Percentiles rank a stretch among this genome's conserved stretches.
These are phyloP conservation scores for Macrosiphum euphorbiae DNA, from an alignment of 2,888 invertebrate species.

Conservation along the genomic window DNA sequence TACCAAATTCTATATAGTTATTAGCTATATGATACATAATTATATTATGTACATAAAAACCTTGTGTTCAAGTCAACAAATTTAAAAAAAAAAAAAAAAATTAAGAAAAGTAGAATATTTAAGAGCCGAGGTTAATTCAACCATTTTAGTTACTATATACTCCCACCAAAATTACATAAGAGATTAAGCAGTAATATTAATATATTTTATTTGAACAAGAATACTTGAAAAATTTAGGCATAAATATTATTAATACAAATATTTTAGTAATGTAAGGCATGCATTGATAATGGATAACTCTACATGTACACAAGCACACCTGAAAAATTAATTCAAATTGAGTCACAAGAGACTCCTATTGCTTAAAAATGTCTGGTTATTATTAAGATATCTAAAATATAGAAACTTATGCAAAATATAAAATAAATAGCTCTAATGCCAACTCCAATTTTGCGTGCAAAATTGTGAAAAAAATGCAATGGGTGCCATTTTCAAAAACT, in stretches of 20 bases:
- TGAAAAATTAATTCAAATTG: conserved; percentile 1
- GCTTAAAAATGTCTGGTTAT: not conserved
- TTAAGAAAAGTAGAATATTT: not conserved
- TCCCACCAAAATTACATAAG: conserved; percentile 48
- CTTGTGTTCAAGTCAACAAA: not conserved
- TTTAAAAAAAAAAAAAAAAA: not conserved
- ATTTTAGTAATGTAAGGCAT: conserved; percentile 28
- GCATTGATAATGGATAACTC: conserved; percentile 33
- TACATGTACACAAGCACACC: conserved; percentile 20
- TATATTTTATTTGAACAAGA: conserved; percentile 40
- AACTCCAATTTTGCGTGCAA: conserved; percentile 15
- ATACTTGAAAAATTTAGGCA: conserved; percentile 4
- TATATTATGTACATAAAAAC: conserved; percentile 24
- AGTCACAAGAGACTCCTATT: conserved; percentile 4
- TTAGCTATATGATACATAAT: conserved; percentile 22
- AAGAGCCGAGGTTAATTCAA: conserved; percentile 21
- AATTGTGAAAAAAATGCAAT: conserved; percentile 29
- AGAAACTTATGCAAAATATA: conserved; percentile 25
- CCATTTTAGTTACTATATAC: not conserved
- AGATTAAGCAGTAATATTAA: not conserved
- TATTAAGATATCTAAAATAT: conserved; percentile 13
- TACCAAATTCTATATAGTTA: conserved; percentile 5
- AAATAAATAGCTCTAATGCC: not conserved
- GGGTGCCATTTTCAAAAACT: not conserved
- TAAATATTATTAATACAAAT: conserved; percentile 15